Base-by-base conservation (phyloP, 2,797 vertebrate species). In the Enteromius fasciolatus region DNA sequence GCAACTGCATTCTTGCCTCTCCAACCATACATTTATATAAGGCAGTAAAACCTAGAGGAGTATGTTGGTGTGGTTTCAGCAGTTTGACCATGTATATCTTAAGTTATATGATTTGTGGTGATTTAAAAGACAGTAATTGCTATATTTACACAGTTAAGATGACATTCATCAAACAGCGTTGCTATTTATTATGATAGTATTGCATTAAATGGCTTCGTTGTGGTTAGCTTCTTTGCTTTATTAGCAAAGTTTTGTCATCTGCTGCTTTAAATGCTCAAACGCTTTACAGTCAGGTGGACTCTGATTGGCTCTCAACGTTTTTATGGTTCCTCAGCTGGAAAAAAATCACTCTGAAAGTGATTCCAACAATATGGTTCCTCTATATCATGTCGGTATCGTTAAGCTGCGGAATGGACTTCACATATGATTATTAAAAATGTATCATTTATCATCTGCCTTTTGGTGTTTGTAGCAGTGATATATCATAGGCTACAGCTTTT, bases 241-340 rank as follows among this genome's bases (percentile, higher is more conserved):
- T n/a, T 28, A 59, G 73, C 50, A 41, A 9, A 20, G 25, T 31
- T 48, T 11, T 10, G 23, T 50, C 69, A 28, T 72, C 44, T 50
- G 15, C 44, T 17, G 25, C 8, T 72, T 33, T 48, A 48, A 48
- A 28, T 28, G 41, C 41, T 69, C 41, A 46, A 68, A n/a, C 20
- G 41, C 12, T 69, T 69, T 10, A 48, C 48, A 46, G 4, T 48
- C 8, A 20, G 46, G 18, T 39, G 18, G 63, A 39, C 36, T 66
- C 64, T 39, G 25, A 31, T 31, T 63, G 59, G 59, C 59, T 63
- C 59, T 63, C 59, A 15, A 7, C 1, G 14, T 46, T 31, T 61
- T 63, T 63, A 63, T 63, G 59, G 59, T 63, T 63, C 28, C 28
- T 63, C 61, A 63, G 61, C 61, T 31, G 15, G 25, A 63, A 31